phyloP scores from a whole-genome alignment of 2,797 vertebrate species.

The Melanotaenia nigrans region DNA sequence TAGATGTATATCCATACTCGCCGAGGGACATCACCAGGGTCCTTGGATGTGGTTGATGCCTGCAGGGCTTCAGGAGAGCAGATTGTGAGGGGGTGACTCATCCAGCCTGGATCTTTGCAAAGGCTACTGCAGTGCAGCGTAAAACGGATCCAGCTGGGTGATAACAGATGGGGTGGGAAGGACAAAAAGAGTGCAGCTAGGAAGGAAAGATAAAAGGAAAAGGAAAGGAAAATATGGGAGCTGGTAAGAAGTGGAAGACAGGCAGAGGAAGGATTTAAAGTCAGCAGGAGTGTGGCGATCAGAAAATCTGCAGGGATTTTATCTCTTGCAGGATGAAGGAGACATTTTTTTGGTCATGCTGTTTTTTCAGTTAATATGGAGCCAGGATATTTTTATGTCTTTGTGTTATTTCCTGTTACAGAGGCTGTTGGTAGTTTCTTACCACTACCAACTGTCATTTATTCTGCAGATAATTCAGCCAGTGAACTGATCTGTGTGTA shows the following conservation, averaged over 20 bases:
- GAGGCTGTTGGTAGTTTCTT: neutral
- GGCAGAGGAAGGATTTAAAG: slow-evolving; percentile 25
- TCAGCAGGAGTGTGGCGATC: slow-evolving; percentile 19
- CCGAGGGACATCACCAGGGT: slow-evolving; percentile 46
- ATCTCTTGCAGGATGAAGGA: neutral
- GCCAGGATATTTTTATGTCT: neutral
- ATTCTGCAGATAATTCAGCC: neutral
- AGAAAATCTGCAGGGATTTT: slow-evolving; percentile 23
- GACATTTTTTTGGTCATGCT: slow-evolving; percentile 3
- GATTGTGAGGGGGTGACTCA: slow-evolving; percentile 79
- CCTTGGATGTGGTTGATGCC: slow-evolving; percentile 52
- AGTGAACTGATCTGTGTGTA: neutral
- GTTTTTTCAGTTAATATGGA: slow-evolving; percentile 1
- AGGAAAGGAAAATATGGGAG: slow-evolving; percentile 8
- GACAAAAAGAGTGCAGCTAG: slow-evolving; percentile 37
- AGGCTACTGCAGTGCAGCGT: slow-evolving; percentile 74
- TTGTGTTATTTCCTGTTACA: neutral
- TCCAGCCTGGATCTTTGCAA: slow-evolving; percentile 61
- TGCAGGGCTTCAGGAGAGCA: slow-evolving; percentile 67
- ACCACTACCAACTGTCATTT: neutral
- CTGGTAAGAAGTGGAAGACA: slow-evolving; percentile 32
- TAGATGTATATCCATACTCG: slow-evolving; percentile 9
- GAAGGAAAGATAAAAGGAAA: slow-evolving; percentile 29
- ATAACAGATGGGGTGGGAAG: slow-evolving; percentile 69
- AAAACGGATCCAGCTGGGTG: slow-evolving; percentile 76